phyloP scores from a whole-genome alignment of 2,113 vertebrate species.

The Baryphthengus martii region DNA sequence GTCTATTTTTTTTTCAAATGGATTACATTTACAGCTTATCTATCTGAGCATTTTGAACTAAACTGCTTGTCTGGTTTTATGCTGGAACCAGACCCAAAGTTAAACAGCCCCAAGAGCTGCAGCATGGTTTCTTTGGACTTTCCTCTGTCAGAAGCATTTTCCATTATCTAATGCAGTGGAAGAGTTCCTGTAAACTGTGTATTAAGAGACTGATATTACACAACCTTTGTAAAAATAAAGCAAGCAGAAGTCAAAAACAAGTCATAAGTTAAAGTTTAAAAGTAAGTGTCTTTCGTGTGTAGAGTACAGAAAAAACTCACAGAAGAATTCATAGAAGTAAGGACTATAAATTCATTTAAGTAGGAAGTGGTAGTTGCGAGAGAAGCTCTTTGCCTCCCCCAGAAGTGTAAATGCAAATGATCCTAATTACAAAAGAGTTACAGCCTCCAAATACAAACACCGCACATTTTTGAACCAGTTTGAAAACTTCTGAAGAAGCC shows the following conservation, averaged over 20 bases:
- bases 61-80: background rate
- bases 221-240: constrained; percentile 22
- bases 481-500: background rate
- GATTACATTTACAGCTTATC: background rate
- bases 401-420: background rate
- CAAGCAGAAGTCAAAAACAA: background rate
- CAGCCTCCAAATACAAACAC: background rate
- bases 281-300: background rate
- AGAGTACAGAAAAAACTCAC: background rate
- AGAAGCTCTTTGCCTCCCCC: background rate
- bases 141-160: constrained; percentile 17
- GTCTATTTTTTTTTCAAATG: background rate
- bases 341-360: no score
- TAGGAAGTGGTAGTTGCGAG: background rate
- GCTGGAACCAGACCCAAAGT: background rate
- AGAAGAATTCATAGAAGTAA: background rate
- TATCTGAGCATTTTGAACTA: background rate
- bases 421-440: background rate
- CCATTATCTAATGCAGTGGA: constrained; percentile 8
- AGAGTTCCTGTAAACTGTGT: constrained; percentile 16
- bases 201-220: background rate
- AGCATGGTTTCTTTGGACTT: background rate
- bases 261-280: background rate
- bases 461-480: background rate
- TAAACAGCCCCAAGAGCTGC: background rate